Evolutionary conservation across 2,113 vertebrate genomes (phyloP).

Genomic region (Semicossyphus pulcher): DNA sequence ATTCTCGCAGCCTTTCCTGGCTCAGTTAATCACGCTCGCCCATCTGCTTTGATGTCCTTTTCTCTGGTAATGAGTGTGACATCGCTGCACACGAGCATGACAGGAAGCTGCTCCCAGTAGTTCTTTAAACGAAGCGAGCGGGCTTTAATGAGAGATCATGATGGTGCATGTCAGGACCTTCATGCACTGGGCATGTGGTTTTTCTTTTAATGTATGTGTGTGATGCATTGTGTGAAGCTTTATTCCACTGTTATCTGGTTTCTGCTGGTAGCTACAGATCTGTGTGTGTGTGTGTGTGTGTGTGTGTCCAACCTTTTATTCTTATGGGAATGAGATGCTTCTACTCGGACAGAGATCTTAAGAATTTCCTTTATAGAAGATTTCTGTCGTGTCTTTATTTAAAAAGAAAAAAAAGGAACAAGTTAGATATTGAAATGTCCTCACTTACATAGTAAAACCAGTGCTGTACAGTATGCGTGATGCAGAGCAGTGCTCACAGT

Average conservation of each 20-base stretch:
- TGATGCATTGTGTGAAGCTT: background rate
- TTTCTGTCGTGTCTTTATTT: background rate
- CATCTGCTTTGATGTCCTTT: conserved; percentile 76
- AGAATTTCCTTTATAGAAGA: background rate
- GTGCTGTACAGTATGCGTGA: background rate
- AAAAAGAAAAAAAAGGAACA: background rate
- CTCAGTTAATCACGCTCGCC: conserved; percentile 59
- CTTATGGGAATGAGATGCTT: background rate
- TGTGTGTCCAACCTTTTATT: background rate
- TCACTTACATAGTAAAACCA: background rate
- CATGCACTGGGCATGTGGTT: conserved; percentile 14
- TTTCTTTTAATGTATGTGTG: background rate
- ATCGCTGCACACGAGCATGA: conserved; percentile 49
- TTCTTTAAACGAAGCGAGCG: conserved; percentile 35
- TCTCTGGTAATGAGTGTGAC: conserved; percentile 69
- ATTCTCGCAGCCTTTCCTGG: conserved; percentile 48
- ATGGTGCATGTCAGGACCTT: conserved; percentile 30
- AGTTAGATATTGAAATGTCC: background rate
- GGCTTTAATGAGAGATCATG: conserved; percentile 48
- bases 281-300: background rate
- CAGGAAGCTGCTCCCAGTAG: conserved; percentile 41
- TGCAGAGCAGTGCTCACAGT: background rate
- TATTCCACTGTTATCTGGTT: background rate
- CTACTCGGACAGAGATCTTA: background rate
- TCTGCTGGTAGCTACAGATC: conserved; percentile 1